phyloP scores from a whole-genome alignment of 1,140 invertebrate species.

The Dreissena polymorpha region DNA sequence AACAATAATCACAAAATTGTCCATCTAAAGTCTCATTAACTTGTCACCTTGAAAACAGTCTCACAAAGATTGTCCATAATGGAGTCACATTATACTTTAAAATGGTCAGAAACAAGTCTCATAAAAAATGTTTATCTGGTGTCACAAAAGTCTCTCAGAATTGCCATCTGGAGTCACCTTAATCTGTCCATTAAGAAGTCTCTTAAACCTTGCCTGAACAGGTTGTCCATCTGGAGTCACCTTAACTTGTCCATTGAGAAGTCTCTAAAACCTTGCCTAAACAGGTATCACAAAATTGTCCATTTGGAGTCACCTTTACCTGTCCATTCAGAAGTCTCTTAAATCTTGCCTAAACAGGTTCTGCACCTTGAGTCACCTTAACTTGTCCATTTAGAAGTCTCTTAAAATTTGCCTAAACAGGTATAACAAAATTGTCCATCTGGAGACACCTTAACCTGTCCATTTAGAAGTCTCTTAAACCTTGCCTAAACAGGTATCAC shows the following conservation, averaged over 20 bases:
- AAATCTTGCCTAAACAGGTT: neutral
- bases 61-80: too few species aligned
- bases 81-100: too few species aligned
- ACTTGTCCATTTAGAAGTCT: neutral
- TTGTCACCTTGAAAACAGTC: too few species aligned
- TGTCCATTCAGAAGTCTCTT: neutral
- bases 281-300: neutral
- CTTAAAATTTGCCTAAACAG: neutral
- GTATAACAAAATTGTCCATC: neutral
- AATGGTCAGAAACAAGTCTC: too few species aligned
- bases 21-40: too few species aligned
- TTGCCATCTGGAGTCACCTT: neutral
- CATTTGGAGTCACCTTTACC: neutral
- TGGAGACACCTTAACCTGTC: neutral
- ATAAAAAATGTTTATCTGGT: too few species aligned
- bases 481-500: neutral
- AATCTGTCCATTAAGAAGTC: neutral
- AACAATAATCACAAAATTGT: too few species aligned
- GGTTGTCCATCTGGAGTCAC: neutral
- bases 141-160: too few species aligned
- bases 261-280: neutral
- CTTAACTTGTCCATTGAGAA: conserved; percentile 4
- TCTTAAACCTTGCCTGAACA: neutral
- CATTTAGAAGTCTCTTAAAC: conserved; percentile 6
- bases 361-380: neutral